A percentile compares a stretch with the other conserved stretches of the same genome.
phyloP scores from a whole-genome alignment of 2,888 invertebrate species.

The Drosophila lutescens region DNA sequence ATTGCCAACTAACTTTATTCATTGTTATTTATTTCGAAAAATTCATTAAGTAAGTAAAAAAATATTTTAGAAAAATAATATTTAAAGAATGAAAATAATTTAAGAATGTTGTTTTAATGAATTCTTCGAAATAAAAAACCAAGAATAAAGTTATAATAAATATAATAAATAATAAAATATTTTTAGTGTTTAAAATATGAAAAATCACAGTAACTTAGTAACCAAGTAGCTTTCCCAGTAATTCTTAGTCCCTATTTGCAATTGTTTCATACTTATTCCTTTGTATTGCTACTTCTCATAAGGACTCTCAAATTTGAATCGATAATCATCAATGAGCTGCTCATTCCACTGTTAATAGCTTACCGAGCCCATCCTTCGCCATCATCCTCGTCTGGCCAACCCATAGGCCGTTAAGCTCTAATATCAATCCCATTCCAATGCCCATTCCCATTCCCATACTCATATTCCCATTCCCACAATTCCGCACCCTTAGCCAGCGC shows the following conservation, averaged over 20 bases:
- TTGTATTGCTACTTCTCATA: neutral
- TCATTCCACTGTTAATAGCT: slow-evolving; percentile 26
- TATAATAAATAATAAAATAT: no score
- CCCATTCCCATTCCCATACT: slow-evolving; percentile 10
- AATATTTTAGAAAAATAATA: no score
- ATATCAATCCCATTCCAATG: slow-evolving; percentile 18
- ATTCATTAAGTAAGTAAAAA: no score
- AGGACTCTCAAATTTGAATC: slow-evolving; percentile 26
- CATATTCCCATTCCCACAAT: neutral
- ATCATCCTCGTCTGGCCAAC: slow-evolving; percentile 12
- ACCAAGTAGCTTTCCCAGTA: neutral
- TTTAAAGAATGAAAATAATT: no score
- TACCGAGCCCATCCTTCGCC: slow-evolving; percentile 19
- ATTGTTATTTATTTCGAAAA: no score
- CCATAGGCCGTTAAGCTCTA: slow-evolving; percentile 27
- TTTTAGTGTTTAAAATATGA: no score
- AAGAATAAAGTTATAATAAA: no score
- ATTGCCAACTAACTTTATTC: no score
- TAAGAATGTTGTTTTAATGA: no score
- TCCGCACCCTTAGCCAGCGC: slow-evolving; percentile 2
- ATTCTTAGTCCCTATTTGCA: neutral
- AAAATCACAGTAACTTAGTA: no score
- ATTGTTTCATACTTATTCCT: neutral
- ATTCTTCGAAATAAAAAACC: no score
- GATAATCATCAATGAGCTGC: slow-evolving; percentile 29